A percentile compares a stretch with the other conserved stretches of the same genome.
Evolutionary conservation across 2,888 invertebrate genomes (phyloP).

Genomic region (Apeira syringaria): DNA sequence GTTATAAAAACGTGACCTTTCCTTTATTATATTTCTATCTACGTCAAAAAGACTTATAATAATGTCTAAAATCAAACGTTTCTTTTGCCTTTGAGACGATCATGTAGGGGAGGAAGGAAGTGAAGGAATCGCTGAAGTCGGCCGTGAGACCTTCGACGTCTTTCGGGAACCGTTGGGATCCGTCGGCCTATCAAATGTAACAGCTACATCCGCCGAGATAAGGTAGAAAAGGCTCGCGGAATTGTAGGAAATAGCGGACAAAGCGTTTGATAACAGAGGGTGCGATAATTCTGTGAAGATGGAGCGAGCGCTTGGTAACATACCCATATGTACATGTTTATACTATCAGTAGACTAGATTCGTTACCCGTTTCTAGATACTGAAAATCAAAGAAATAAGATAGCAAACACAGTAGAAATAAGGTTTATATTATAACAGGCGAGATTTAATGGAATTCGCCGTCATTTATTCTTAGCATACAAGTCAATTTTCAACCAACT

Average conservation of each 20-base stretch:
- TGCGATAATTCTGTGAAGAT: constrained; percentile 6
- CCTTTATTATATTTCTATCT: no score
- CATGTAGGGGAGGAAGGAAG: constrained; percentile 14
- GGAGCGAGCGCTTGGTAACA: neutral
- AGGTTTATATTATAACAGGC: no score
- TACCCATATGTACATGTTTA: no score
- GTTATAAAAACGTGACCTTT: no score
- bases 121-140: constrained; percentile 7
- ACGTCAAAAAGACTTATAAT: constrained; percentile 1
- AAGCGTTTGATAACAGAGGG: constrained; percentile 8
- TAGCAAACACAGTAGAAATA: no score
- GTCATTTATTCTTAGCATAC: no score
- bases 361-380: no score
- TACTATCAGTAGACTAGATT: no score
- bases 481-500: no score
- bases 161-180: neutral
- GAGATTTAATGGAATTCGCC: no score
- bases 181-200: constrained; percentile 15
- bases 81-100: constrained; percentile 7
- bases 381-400: no score
- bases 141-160: neutral
- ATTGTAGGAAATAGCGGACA: constrained; percentile 5
- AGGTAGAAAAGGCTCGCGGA: constrained; percentile 8
- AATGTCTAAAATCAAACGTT: constrained; percentile 8
- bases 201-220: constrained; percentile 18